Conservation (phyloP, 2,888 invertebrate species). For the Agonum fuliginosum region DNA sequence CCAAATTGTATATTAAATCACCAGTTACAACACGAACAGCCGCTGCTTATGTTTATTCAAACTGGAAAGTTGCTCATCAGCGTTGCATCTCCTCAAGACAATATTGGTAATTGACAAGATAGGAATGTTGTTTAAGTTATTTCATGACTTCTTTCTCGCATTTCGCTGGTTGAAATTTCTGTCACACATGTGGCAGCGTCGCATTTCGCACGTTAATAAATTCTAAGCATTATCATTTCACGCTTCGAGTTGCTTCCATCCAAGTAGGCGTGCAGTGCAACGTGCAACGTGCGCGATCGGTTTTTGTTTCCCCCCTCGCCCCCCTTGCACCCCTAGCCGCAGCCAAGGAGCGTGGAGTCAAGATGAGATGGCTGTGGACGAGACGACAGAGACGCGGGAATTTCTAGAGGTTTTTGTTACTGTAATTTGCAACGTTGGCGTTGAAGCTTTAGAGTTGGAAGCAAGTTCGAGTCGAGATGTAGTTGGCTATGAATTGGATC, state of each 20-base stretch:
- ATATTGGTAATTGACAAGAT: conserved; percentile 5
- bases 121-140: conserved; percentile 18
- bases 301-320: not conserved
- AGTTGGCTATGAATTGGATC: not conserved
- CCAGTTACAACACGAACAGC: too few relatives aligned
- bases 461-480: too few relatives aligned
- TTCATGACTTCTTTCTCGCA: conserved; percentile 5
- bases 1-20: too few relatives aligned
- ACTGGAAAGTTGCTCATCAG: too few relatives aligned
- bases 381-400: not conserved
- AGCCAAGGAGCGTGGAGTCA: not conserved
- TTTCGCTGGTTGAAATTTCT: conserved; percentile 11
- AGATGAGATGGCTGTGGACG: not conserved
- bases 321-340: not conserved
- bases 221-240: conserved; percentile 36
- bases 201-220: conserved; percentile 18
- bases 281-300: conserved; percentile 28
- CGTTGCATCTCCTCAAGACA: not conserved
- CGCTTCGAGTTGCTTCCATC: not conserved
- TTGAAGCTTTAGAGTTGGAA: not conserved
- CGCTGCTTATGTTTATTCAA: too few relatives aligned
- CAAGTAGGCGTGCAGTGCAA: conserved; percentile 16
- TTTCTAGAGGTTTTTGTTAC: not conserved
- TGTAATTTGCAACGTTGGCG: conserved; percentile 1
- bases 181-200: not conserved